Base-by-base conservation (phyloP, 2,113 vertebrate species). In the Tachysurus vachellii region DNA sequence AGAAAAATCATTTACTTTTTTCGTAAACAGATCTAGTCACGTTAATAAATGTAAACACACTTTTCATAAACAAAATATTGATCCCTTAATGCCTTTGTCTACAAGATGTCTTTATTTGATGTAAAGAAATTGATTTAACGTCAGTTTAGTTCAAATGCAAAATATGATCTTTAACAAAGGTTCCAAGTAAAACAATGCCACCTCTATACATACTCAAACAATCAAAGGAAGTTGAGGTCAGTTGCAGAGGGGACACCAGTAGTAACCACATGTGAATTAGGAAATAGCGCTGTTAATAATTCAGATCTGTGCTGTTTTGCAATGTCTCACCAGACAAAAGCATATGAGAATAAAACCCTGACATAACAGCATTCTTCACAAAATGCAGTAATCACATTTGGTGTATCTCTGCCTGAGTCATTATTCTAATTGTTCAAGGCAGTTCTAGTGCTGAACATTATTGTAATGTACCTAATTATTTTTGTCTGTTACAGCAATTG, bases 211-310 rank as follows among this genome's bases (percentile, higher is more conserved):
- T 44, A 82, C 75, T 82, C 42, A 73, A 81, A 54, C 77, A 31
- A 50, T 19, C 23, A 4, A 68, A 50, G 57, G 64, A 61, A 42
- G 66, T 26, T 53, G 11, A 79, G 11, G 23, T 61, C 54, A 73
- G 31, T 19, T 5, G 19, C 68, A 76, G 50, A 76, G 19, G 9
- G 44, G n/a, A 76, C 42, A 62, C 50, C 8, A 64, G 19, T 26
- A 64, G 23, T 87, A n/a, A 47, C 70, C 16, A 28, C 8, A 21
- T 36, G 50, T 82, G 57, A 59, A 83, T 82, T 23, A 71, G 59
- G n/a, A 61, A 76, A 64, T 21, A 21, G 17, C 19, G 82, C 28
- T 79, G 5, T 87, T 68, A 87, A 87, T 87, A 83, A 87, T 79
- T 87, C 36, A 87, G 28, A 19, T 36, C 36, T 50, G 62, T 56